Base-by-base conservation (phyloP, 1,140 invertebrate genomes). In the Atta cephalotes region DNA sequence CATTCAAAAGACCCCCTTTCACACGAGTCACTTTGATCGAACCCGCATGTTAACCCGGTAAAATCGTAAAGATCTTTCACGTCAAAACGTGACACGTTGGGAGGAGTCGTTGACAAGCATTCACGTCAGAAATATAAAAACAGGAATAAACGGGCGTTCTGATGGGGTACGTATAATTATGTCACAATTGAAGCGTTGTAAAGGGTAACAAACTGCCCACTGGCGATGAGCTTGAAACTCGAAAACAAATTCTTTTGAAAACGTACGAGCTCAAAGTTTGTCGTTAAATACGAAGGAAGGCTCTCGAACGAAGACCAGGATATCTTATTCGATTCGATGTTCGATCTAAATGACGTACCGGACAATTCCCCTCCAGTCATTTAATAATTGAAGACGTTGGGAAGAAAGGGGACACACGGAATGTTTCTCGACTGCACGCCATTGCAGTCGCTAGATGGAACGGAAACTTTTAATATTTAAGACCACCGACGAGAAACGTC, bases 51-150 rank as follows among this genome's bases (percentile, higher is more conserved):
- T 79, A 79, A 39, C 39, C 60, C 53, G 53, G 88, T 87, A 68
- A 89, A 90, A 63, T 89, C 84, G 71, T 87, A 89, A 89, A 81
- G 62, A 87, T 90, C 88, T 56, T 68, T 89, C 76, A 89, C 70
- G 68, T 70, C 65, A 45, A 45, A 49, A 39, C 31, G 56, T 31
- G 80, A 62, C 80, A 62, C n/a, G 45, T 21, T 49, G 63, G 53
- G 12, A 35, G 39, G 45, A 60, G 10, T 39, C 35, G 80, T 84
- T 84, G 70, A 84, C 56, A 74, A 31, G 18, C 70, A 39, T 77
- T 68, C 49, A 51, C 28, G 28, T 70, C 45, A 53, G 4, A 56
- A 82, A 74, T 18, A 14, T 51, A 62, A 18, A 45, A 65, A 80
- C 12, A 58, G 18, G 35, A 53, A 84, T 21, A 68, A 88, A 31